Conservation (phyloP, 30 jellyfish, hydroid and myxozoan species). For the Catostylus mosaicus region DNA sequence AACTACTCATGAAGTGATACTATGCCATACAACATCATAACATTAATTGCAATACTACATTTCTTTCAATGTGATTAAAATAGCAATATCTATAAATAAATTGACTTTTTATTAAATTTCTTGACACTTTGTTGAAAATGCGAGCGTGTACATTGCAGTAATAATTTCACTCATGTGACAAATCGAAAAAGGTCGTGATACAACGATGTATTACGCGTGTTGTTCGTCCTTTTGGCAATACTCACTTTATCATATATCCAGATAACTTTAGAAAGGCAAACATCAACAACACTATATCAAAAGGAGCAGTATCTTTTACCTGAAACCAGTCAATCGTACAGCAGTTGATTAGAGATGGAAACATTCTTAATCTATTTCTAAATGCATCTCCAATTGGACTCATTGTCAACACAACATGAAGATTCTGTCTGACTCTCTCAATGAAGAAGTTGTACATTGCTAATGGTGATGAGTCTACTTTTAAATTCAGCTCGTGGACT, state of each 20-base stretch:
- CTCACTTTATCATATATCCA: background rate
- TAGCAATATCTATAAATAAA: too few relatives aligned
- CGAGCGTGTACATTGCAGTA: too few relatives aligned
- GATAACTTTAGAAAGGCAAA: background rate
- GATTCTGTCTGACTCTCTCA: slow-evolving; percentile 70
- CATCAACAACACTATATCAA: background rate
- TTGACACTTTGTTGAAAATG: too few relatives aligned
- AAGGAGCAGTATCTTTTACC: slow-evolving; percentile 6
- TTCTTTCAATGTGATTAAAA: too few relatives aligned
- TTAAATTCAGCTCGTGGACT: slow-evolving; percentile 67
- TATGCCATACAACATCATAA: too few relatives aligned
- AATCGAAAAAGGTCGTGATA: too few relatives aligned
- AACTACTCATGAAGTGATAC: too few relatives aligned
- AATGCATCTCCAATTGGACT: slow-evolving; percentile 73
- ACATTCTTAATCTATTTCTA: slow-evolving; percentile 63
- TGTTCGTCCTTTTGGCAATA: too few relatives aligned
- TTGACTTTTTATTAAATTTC: too few relatives aligned
- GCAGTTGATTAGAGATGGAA: slow-evolving; percentile 61
- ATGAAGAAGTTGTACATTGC: slow-evolving; percentile 73
- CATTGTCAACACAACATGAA: slow-evolving; percentile 67
- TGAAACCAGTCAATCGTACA: slow-evolving; percentile 73
- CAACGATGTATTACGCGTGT: too few relatives aligned
- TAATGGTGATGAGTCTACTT: slow-evolving; percentile 66
- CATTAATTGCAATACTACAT: too few relatives aligned
- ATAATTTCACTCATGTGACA: too few relatives aligned